Percentiles rank a stretch among this genome's conserved stretches.
Conservation (phyloP, 2,113 vertebrate genomes). For the Rhabdornis inornatus region DNA sequence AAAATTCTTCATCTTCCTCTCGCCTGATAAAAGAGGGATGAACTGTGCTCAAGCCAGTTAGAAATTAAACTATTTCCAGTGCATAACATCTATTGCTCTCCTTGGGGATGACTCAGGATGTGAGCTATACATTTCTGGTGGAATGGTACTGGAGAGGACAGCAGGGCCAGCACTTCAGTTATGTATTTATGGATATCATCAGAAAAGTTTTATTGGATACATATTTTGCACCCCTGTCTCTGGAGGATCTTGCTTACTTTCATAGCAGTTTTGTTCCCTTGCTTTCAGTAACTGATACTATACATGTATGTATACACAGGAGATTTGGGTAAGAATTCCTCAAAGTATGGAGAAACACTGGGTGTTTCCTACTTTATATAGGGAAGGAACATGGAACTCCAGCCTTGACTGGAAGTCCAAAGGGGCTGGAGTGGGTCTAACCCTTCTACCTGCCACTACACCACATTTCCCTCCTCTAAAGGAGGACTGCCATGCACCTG, state of each 20-base stretch:
- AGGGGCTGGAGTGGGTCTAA: not conserved
- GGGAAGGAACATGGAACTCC: not conserved
- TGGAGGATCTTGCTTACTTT: not conserved
- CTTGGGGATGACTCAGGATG: slow-evolving; percentile 45
- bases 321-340: not conserved
- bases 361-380: not conserved
- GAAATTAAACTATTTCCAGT: slow-evolving; percentile 55
- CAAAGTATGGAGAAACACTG: not conserved
- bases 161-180: slow-evolving; percentile 28
- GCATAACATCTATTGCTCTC: slow-evolving; percentile 47
- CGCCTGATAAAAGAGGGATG: not conserved
- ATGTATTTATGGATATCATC: slow-evolving; percentile 53
- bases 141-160: slow-evolving; percentile 13
- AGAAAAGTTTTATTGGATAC: slow-evolving; percentile 44
- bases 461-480: not conserved
- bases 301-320: not conserved
- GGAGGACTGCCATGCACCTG: not conserved
- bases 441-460: not conserved
- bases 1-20: slow-evolving; percentile 47
- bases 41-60: not conserved
- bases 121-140: slow-evolving; percentile 14
- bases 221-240: slow-evolving; percentile 40
- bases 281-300: not conserved
- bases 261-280: not conserved
- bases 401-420: not conserved